Evolutionary conservation across 2,113 vertebrate genomes (phyloP).

Genomic region (Oncorhynchus nerka): DNA sequence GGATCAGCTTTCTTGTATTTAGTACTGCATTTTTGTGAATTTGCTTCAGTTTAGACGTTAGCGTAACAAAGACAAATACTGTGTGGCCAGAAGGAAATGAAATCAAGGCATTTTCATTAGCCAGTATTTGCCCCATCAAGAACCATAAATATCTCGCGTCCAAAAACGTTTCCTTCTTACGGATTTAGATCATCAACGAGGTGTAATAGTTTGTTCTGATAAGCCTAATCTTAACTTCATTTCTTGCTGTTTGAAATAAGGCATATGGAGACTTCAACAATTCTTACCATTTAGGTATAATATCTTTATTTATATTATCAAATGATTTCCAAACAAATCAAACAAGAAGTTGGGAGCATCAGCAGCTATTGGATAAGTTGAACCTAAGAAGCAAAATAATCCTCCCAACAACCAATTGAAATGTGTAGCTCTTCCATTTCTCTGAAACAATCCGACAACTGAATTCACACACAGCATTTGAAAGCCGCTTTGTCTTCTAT

Average conservation of each 20-base stretch:
- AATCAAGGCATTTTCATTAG: conserved; percentile 16
- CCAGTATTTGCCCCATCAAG: not conserved
- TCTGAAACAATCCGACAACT: not conserved
- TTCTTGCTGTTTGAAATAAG: too few relatives aligned
- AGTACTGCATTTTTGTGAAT: not conserved
- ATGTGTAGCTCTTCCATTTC: not conserved
- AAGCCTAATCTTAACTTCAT: too few relatives aligned
- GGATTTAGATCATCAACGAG: too few relatives aligned
- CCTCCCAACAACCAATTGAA: not conserved
- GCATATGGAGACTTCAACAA: not conserved
- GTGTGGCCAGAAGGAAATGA: conserved; percentile 21
- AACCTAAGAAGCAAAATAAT: too few relatives aligned
- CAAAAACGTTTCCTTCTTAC: not conserved
- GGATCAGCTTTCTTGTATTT: not conserved
- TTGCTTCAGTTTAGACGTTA: not conserved
- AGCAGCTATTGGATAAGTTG: too few relatives aligned
- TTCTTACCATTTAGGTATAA: not conserved
- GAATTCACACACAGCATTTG: not conserved
- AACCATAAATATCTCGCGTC: not conserved
- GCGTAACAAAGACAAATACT: not conserved
- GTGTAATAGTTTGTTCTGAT: too few relatives aligned
- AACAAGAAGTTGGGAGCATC: too few relatives aligned
- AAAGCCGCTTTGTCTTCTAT: too few relatives aligned
- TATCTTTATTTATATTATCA: not conserved
- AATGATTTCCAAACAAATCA: too few relatives aligned